Evolutionary conservation across 1,140 invertebrate species (phyloP).

Genomic region (Hirudo medicinalis): DNA sequence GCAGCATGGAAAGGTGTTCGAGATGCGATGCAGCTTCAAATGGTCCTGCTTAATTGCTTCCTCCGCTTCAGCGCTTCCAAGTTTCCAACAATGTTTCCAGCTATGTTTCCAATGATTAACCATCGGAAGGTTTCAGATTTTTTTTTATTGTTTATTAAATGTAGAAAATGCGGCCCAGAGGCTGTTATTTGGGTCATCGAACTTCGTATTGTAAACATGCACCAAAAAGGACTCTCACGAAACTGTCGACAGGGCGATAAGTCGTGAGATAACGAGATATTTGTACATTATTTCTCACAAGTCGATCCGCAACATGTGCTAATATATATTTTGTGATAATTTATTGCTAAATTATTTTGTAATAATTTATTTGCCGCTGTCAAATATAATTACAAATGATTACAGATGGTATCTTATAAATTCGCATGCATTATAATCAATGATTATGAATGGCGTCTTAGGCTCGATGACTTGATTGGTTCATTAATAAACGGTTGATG

Average conservation of each 20-base stretch:
- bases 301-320: not conserved
- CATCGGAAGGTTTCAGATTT: not conserved
- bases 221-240: too few relatives aligned
- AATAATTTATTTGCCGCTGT: not conserved
- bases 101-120: too few relatives aligned
- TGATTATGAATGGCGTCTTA: not conserved
- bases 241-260: not conserved
- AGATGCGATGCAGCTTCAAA: too few relatives aligned
- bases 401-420: not conserved
- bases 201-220: too few relatives aligned
- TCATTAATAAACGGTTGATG: too few relatives aligned
- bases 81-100: too few relatives aligned
- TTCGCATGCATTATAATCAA: not conserved
- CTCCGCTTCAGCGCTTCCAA: too few relatives aligned
- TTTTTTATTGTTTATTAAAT: not conserved
- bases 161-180: not conserved
- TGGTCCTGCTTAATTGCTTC: too few relatives aligned
- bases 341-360: too few relatives aligned
- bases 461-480: not conserved
- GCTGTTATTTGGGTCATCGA: too few relatives aligned
- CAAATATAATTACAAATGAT: not conserved
- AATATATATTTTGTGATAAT: too few relatives aligned
- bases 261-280: not conserved
- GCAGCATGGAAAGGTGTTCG: too few relatives aligned
- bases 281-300: constrained; percentile 1